Conservation (phyloP, 2,888 invertebrate species). For the Branchellion lobata region DNA sequence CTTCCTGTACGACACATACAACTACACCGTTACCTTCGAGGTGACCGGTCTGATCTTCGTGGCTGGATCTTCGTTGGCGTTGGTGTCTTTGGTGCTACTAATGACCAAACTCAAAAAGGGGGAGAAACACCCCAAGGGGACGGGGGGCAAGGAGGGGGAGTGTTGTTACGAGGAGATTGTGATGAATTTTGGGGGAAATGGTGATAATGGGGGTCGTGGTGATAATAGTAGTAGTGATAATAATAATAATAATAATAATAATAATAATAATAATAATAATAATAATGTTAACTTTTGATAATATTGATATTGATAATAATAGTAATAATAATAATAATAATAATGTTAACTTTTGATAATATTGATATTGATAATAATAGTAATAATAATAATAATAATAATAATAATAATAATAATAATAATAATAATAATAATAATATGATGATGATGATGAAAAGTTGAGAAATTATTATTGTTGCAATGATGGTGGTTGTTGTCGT, state of each 20-base stretch:
- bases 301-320: background rate
- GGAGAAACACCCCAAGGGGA: no score
- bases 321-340: conserved; percentile 5
- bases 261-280: background rate
- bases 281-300: background rate
- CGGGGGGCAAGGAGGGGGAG: background rate
- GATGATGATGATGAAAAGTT: no score
- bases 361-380: background rate
- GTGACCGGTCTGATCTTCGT: conserved; percentile 47
- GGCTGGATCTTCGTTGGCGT: conserved; percentile 43
- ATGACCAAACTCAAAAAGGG: no score
- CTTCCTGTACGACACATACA: conserved; percentile 49
- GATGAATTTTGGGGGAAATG: background rate
- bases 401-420: no score
- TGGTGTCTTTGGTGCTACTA: conserved; percentile 38
- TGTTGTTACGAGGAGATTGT: background rate
- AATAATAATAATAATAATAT: no score
- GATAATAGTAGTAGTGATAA: background rate
- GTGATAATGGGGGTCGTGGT: background rate
- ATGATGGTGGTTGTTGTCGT: no score
- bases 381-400: no score
- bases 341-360: background rate
- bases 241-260: conserved; percentile 14
- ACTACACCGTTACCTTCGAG: conserved; percentile 50
- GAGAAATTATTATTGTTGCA: no score